Base-by-base conservation (phyloP, 2,888 invertebrate species). In the Pogonocherus hispidulus region DNA sequence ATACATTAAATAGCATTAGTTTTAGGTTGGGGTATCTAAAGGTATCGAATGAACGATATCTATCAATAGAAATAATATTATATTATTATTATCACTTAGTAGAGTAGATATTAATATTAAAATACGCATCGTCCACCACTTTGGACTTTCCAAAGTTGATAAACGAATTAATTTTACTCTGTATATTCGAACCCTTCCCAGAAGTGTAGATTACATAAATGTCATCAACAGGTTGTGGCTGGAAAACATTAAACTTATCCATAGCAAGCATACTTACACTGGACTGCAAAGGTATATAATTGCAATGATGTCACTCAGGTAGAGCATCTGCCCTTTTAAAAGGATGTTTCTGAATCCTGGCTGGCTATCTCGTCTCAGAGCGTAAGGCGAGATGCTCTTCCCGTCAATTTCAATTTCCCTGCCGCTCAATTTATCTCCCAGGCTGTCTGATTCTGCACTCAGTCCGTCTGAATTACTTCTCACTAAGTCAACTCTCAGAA, bases 231-330 rank as follows among this genome's bases (percentile, higher is more conserved):
- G 41, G 4, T 41, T 4, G 9, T 6, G 9, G 4, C 5, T 9
- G 9, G 5, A 32, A 6, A 32, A 32, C 32, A 32, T 32, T 4
- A 32, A 6, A 32, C 9, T 32, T 32, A 6, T 32, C 9, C 32
- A 9, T 3, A 11, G 16, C 2, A 41, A 41, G 3, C 3, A 5
- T 41, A 89, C 92, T 90, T 85, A 96, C 93, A 97, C 87, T 0
- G 97, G 96, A 79, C 94, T 94, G 82, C 96, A 96, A 0, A 97
- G 88, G 81, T 94, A 97, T 64, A 95, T 92, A 37, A 96, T 90
- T 0, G 91, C 90, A 70, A 94, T 92, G 66, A 95, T 91, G 76
- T 96, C 94, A 37, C 92, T 90, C 9, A 97, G 88, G 79, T 92
- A 91, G 77, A 93, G 90, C 90, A 97, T 95, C 78, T 96, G 95